Conservation (phyloP, 2,888 invertebrate genomes). For the Syrista parreyssii region DNA sequence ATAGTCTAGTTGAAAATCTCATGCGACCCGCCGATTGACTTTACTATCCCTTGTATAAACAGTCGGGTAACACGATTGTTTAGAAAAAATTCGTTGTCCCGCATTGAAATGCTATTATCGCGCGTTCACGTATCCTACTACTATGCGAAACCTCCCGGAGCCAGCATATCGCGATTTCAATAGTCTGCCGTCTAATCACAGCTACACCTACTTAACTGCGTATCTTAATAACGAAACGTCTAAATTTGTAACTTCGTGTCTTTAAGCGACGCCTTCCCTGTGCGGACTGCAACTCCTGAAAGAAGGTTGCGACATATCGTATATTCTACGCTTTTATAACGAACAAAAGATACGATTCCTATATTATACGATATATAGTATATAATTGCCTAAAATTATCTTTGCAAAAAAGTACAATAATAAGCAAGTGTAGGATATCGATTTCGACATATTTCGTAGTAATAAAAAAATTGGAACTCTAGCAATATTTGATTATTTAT, state of each 20-base stretch:
- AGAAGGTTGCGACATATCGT: background rate
- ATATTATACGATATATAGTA: background rate
- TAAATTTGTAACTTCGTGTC: slow-evolving; percentile 14
- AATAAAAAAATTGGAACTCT: background rate
- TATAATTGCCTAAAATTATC: background rate
- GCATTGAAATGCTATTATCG: slow-evolving; percentile 13
- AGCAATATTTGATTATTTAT: background rate
- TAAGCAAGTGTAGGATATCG: too few species aligned
- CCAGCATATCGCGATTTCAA: slow-evolving; percentile 26
- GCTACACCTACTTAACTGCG: slow-evolving; percentile 42
- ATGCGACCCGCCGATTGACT: background rate
- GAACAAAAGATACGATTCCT: background rate
- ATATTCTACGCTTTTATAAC: background rate
- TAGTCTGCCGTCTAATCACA: slow-evolving; percentile 34
- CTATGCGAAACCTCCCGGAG: slow-evolving; percentile 3
- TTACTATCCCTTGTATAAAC: background rate
- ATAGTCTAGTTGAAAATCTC: background rate
- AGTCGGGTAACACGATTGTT: background rate
- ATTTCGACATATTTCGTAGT: too few species aligned
- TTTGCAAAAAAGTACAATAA: background rate
- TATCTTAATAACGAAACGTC: slow-evolving; percentile 12
- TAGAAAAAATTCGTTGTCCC: slow-evolving; percentile 28
- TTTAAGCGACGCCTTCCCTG: slow-evolving; percentile 12
- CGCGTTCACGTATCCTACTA: background rate
- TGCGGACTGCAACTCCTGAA: background rate